Evolutionary conservation across 2,113 vertebrate species (phyloP), one percentile per base, ranked within the genome.

Genomic region (Myotis yumanensis): DNA sequence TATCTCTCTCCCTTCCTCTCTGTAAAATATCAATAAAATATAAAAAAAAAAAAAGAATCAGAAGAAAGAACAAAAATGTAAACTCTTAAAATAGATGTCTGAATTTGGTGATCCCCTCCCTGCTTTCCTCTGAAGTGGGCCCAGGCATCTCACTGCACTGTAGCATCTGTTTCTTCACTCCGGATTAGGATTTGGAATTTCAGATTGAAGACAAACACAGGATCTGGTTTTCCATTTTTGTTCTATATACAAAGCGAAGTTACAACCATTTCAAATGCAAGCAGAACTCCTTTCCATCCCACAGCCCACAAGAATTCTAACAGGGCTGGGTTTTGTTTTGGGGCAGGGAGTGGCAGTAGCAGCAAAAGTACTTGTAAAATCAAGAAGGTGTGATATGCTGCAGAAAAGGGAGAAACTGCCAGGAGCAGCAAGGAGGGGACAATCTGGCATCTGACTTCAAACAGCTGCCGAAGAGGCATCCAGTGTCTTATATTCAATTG

Each of bases 401-500:
- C 79, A 86, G 76, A 62, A 77, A 72, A 81, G 69, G 76, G 95
- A 89, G 35, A 79, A 11, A 30, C 35, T 91, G 62, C 69, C 77
- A 93, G 76, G 35, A 52, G 95, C 71, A 4, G 90, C 57, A 0
- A 3, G 83, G 51, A 94, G 9, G 62, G 93, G 68, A 96, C 97
- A 93, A 80, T 28, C 84, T 86, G 35, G 86, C 89, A 82, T 79
- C 88, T 37, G 40, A 83, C 28, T 14, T 71, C 59, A 66, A 88
- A 90, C 89, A 75, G 90, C 95, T 97, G 96, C 91, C 73, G 92
- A 88, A 96, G 72, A 28, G 54, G 94, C 94, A 95, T 30, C 69
- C 40, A 16, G 62, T 66, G 96, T 11, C n/a, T 81, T 91, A 76
- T 54, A 77, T 30, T 89, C 71, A 51, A 79, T 69, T 91, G 86